phyloP scores from a whole-genome alignment of 2,797 vertebrate genomes.

The Molossus alvarezi region DNA sequence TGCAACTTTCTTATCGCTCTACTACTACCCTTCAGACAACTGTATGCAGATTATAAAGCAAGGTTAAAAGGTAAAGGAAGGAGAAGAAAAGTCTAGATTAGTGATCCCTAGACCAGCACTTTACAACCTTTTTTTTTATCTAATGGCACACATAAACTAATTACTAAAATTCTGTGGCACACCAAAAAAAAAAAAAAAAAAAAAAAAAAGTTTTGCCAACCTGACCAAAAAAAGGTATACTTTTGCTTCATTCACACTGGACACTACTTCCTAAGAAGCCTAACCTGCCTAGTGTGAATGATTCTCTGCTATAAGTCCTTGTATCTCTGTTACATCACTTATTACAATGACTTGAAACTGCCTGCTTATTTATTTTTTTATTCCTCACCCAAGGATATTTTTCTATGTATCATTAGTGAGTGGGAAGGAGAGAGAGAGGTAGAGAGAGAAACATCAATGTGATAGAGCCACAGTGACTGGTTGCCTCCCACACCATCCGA shows the following conservation, averaged over 20 bases:
- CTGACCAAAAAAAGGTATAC: neutral
- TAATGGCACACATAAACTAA: neutral
- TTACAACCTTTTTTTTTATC: neutral
- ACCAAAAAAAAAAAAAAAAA: neutral
- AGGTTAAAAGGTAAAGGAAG: no score
- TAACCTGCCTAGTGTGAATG: neutral
- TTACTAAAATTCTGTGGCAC: neutral
- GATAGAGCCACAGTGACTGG: no score
- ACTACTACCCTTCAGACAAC: neutral
- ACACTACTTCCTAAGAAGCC: neutral
- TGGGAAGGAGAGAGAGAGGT: no score
- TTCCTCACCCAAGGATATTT: no score
- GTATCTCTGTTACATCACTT: neutral
- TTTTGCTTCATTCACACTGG: neutral
- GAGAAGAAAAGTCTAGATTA: no score
- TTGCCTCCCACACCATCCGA: no score
- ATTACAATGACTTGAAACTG: neutral
- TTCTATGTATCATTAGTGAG: no score
- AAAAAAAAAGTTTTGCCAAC: neutral
- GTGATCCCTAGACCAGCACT: neutral
- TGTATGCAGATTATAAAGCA: no score
- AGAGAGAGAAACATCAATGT: no score
- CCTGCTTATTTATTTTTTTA: neutral
- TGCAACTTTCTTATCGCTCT: conserved; percentile 2
- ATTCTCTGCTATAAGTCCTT: neutral